Percentiles rank a stretch among this genome's conserved stretches.
Conservation (phyloP, 2,797 vertebrate species). For the Poecilia wingei region DNA sequence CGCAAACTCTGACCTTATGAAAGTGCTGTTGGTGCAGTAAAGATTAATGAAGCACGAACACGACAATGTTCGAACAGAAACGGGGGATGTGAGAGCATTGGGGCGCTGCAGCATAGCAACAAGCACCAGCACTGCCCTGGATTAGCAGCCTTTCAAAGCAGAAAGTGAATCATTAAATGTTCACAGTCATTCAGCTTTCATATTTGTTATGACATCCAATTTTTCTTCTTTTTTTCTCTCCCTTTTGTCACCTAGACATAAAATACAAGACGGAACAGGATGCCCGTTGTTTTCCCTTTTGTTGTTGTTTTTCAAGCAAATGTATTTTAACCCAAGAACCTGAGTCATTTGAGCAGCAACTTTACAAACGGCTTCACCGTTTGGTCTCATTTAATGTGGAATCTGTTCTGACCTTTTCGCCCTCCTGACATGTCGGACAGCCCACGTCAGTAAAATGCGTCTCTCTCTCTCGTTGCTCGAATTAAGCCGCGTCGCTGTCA, state of each 20-base stretch:
- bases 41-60: slow-evolving; percentile 18
- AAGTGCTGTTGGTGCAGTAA: slow-evolving; percentile 21
- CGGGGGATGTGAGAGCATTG: neutral
- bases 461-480: slow-evolving; percentile 1
- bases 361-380: neutral
- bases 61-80: neutral
- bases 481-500: slow-evolving; percentile 2
- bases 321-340: slow-evolving; percentile 6
- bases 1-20: slow-evolving; percentile 24
- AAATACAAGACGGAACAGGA: slow-evolving; percentile 15
- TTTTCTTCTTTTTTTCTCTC: neutral
- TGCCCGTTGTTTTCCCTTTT: slow-evolving; percentile 12
- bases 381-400: slow-evolving; percentile 14
- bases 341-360: slow-evolving; percentile 13
- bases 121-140: slow-evolving; percentile 17
- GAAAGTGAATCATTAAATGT: slow-evolving; percentile 52
- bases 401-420: neutral
- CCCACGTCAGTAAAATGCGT: neutral
- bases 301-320: neutral
- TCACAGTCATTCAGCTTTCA: slow-evolving; percentile 54
- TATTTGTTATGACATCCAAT: slow-evolving; percentile 33
- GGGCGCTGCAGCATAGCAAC: neutral
- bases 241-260: slow-evolving; percentile 36
- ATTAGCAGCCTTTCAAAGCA: slow-evolving; percentile 49
- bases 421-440: slow-evolving; percentile 1